A percentile compares a stretch with the other conserved stretches of the same genome.
Conservation (phyloP, 2,888 invertebrate genomes). For the Orchesella flavescens region DNA sequence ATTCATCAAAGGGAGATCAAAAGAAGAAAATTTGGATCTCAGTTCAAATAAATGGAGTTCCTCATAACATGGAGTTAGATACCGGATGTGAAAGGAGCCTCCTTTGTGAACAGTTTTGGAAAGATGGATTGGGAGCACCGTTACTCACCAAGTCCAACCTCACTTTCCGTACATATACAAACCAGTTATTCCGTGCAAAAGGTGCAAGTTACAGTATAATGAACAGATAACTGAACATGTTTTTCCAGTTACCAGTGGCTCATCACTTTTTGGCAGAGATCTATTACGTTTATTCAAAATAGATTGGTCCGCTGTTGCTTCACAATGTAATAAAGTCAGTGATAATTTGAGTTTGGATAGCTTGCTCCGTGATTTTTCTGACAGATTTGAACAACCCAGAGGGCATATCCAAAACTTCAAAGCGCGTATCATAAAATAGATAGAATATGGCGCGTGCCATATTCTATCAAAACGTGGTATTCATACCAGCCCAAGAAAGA, state of each 20-base stretch:
- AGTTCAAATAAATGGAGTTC: neutral
- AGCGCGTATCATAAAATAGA: conserved; percentile 58
- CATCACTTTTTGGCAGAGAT: conserved; percentile 39
- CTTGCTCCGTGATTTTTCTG: no score
- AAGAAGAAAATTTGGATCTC: no score
- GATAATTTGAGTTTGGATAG: no score
- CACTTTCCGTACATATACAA: conserved; percentile 10
- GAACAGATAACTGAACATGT: conserved; percentile 18
- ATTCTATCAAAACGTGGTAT: conserved; percentile 72
- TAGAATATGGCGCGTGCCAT: conserved; percentile 73
- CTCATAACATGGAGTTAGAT: neutral
- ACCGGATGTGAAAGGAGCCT: neutral
- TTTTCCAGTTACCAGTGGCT: conserved; percentile 34
- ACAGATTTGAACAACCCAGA: no score
- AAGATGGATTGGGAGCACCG: neutral
- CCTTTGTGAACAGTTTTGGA: neutral
- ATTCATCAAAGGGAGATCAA: no score
- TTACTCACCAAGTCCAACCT: neutral
- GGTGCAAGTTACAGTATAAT: neutral
- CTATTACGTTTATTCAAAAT: conserved; percentile 19
- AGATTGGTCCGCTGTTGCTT: conserved; percentile 5
- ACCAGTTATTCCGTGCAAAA: neutral
- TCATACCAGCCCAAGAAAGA: no score
- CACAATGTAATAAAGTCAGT: conserved; percentile 36
- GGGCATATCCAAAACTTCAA: conserved; percentile 60